These are phyloP conservation scores for Lucifuga dentata DNA, from an alignment of 2,113 vertebrate species.

Conservation along the genomic window DNA sequence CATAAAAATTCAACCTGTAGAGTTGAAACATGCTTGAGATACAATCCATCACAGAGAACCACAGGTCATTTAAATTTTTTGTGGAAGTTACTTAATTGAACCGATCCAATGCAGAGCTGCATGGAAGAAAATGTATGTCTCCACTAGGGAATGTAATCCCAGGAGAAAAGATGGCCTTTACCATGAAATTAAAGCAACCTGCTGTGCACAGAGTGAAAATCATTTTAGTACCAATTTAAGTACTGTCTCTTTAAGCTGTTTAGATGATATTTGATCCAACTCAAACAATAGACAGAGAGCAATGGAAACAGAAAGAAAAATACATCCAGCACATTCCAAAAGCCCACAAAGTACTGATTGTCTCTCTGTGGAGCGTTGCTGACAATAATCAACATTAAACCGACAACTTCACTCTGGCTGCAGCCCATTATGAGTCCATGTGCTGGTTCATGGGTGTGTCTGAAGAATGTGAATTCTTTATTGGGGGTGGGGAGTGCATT, in stretches of 20 bases:
- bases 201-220: not conserved
- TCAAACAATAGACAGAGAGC: not conserved
- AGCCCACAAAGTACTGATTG: not conserved
- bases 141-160: too few relatives aligned
- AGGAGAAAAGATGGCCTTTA: too few relatives aligned
- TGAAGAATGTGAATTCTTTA: not conserved
- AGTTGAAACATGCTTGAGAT: too few relatives aligned
- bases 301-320: slow-evolving; percentile 1
- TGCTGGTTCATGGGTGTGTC: not conserved
- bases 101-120: too few relatives aligned
- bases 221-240: not conserved
- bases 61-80: not conserved
- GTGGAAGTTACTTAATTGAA: too few relatives aligned
- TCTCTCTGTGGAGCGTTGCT: slow-evolving; percentile 16
- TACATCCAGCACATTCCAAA: slow-evolving; percentile 3
- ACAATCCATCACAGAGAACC: too few relatives aligned
- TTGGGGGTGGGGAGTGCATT: not conserved
- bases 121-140: too few relatives aligned
- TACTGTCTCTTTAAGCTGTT: too few relatives aligned
- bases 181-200: not conserved
- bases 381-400: slow-evolving; percentile 10
- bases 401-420: not conserved
- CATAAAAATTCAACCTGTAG: too few relatives aligned
- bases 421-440: not conserved
- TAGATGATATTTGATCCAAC: not conserved